A percentile compares a stretch with the other conserved stretches of the same genome.
phyloP scores from a whole-genome alignment of 64 coral and sea anemone species.

The Montipora cactus region DNA sequence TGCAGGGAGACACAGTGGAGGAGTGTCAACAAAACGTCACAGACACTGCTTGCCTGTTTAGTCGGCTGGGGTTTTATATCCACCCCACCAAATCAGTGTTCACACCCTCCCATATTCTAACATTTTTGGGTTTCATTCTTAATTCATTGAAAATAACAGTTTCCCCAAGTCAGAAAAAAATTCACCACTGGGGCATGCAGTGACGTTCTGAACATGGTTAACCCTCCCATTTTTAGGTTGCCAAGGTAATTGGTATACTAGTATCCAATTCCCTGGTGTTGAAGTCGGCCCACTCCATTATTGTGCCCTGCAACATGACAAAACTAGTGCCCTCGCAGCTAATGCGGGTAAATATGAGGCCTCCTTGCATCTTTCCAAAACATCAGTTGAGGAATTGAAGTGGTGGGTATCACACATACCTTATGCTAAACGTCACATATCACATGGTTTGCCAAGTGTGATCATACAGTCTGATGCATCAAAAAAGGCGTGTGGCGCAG shows the following conservation, averaged over 20 bases:
- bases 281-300: conserved; percentile 48
- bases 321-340: conserved; percentile 36
- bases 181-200: background rate
- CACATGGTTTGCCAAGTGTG: background rate
- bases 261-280: conserved; percentile 23
- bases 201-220: background rate
- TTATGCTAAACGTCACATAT: conserved; percentile 24
- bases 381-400: conserved; percentile 24
- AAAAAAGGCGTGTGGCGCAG: conserved; percentile 70
- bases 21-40: conserved; percentile 64
- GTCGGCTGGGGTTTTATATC: conserved; percentile 26
- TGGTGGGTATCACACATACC: conserved; percentile 40
- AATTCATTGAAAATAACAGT: conserved; percentile 38
- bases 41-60: conserved; percentile 36
- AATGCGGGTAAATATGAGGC: conserved; percentile 43
- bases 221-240: conserved; percentile 33
- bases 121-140: conserved; percentile 45
- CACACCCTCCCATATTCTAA: conserved; percentile 3
- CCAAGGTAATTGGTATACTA: conserved; percentile 45
- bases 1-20: conserved; percentile 48
- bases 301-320: background rate
- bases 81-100: conserved; percentile 51
- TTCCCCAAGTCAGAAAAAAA: conserved; percentile 35
- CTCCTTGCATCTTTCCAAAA: conserved; percentile 20
- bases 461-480: conserved; percentile 42